Percentiles rank a stretch among this genome's conserved stretches.
phyloP scores from a whole-genome alignment of 1,140 invertebrate species.

The Platyura marginata region DNA sequence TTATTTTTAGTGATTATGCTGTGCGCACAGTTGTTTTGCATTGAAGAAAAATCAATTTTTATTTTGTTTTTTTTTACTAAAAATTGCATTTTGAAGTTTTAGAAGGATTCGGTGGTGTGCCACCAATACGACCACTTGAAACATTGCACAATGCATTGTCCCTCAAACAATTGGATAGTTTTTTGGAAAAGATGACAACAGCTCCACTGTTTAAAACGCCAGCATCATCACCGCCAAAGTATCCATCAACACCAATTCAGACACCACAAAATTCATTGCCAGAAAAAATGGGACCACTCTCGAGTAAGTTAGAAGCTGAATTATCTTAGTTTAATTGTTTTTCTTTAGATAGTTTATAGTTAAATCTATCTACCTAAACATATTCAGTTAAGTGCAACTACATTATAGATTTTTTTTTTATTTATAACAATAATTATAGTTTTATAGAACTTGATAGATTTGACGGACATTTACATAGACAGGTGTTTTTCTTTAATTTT shows the following conservation, averaged over 20 bases:
- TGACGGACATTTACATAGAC: too few species aligned
- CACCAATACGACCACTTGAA: slow-evolving; percentile 82
- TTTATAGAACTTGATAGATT: too few species aligned
- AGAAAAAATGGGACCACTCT: slow-evolving; percentile 10
- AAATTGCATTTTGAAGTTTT: too few species aligned
- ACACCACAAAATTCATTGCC: slow-evolving; percentile 19
- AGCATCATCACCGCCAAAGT: slow-evolving; percentile 46
- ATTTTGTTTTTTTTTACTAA: too few species aligned
- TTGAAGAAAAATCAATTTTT: too few species aligned
- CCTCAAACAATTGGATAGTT: slow-evolving; percentile 70
- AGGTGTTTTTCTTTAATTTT: too few species aligned
- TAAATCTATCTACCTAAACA: slow-evolving; percentile 27
- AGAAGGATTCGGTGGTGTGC: slow-evolving; percentile 67
- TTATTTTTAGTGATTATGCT: too few species aligned
- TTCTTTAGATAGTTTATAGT: too few species aligned
- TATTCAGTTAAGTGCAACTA: slow-evolving; percentile 21
- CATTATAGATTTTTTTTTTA: too few species aligned
- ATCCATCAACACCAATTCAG: slow-evolving; percentile 32
- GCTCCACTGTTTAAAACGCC: slow-evolving; percentile 47
- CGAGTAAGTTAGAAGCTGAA: slow-evolving; percentile 10
- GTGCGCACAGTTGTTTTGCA: too few species aligned
- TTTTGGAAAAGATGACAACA: slow-evolving; percentile 66
- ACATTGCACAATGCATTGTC: slow-evolving; percentile 92
- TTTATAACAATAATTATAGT: too few species aligned
- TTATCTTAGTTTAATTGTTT: not conserved